These are phyloP conservation scores for Sinotaia quadrata DNA, from an alignment of 2,888 invertebrate species.

Conservation along the genomic window DNA sequence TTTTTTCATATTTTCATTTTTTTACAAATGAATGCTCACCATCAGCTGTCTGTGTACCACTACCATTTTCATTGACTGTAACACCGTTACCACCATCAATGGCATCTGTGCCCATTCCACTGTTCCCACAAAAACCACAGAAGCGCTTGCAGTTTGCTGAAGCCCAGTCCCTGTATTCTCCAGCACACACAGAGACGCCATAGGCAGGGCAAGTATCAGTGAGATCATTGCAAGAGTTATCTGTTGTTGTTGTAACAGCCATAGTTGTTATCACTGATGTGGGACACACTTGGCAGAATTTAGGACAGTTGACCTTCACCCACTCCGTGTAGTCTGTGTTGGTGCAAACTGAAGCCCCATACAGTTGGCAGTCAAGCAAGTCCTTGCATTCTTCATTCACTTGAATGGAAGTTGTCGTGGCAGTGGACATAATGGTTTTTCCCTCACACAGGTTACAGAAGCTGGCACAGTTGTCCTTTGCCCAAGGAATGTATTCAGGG, in stretches of 20 bases:
- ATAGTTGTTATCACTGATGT: not conserved
- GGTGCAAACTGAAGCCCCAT: constrained; percentile 42
- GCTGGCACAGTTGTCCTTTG: constrained; percentile 39
- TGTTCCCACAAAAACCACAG: constrained; percentile 45
- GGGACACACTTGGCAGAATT: constrained; percentile 40
- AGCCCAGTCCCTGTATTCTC: constrained; percentile 43
- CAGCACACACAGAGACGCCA: not conserved
- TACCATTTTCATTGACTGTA: constrained; percentile 20
- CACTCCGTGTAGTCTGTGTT: constrained; percentile 9
- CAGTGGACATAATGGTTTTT: not conserved
- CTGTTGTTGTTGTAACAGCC: not conserved
- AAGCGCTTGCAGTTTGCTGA: constrained; percentile 40
- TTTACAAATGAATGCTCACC: too few relatives aligned
- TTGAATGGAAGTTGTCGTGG: not conserved
- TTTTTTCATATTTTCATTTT: too few relatives aligned
- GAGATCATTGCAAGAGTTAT: not conserved
- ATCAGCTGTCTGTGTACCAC: constrained; percentile 20
- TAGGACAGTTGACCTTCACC: constrained; percentile 35
- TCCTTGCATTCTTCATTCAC: constrained; percentile 8
- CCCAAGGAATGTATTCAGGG: constrained; percentile 44
- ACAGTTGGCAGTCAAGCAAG: constrained; percentile 36
- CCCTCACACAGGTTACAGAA: constrained; percentile 38
- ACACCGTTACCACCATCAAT: constrained; percentile 12
- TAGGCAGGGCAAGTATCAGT: not conserved
- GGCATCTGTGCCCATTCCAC: not conserved